Base-by-base conservation (phyloP, 2,888 invertebrate genomes). In the Ectemnius continuus region DNA sequence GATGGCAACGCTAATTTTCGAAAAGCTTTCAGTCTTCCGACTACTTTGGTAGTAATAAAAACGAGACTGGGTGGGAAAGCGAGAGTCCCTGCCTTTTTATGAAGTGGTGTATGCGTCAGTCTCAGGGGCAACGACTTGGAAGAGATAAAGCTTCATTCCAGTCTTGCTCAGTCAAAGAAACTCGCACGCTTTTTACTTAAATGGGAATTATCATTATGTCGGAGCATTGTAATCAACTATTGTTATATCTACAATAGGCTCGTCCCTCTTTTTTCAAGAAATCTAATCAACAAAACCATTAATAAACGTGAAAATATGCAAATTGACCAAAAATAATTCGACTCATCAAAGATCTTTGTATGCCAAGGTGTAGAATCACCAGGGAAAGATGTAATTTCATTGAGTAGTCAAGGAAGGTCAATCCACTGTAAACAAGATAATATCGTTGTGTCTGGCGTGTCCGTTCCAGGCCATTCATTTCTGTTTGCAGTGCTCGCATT, bases 111-210 rank as follows among this genome's bases (percentile, higher is more conserved):
- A 36, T 36, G 36, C 36, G 36, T 47, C 14, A 26, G 66, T 23
- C 45, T 13, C 59, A 46, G 46, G 46, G 47, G 66, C 66, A 66
- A 59, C 66, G 66, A 59, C 66, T 47, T 14, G 66, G 66, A 66
- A 66, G 66, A 66, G 66, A 66, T 66, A 66, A 66, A 66, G 46
- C 57, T 62, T 61, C 8, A 23, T 46, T 26, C 48, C 2, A 20
- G 45, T 46, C 58, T 59, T 52, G 20, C 58, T 18, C 59, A 8
- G n/a, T 18, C 11, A 59, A 66, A 58, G 66, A 66, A 46, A 45
- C 46, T 47, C 13, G 47, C 4, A 16, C 59, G 26, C 59, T 57
- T 59, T 59, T 66, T 64, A 62, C 13, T 16, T 23, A 1, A 11
- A 6, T 16, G 23, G 5, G 26, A 62, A 48, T 48, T 62, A 47